Evolutionary conservation across 2,888 invertebrate genomes (phyloP).

Genomic region (Lochmaea capreae): DNA sequence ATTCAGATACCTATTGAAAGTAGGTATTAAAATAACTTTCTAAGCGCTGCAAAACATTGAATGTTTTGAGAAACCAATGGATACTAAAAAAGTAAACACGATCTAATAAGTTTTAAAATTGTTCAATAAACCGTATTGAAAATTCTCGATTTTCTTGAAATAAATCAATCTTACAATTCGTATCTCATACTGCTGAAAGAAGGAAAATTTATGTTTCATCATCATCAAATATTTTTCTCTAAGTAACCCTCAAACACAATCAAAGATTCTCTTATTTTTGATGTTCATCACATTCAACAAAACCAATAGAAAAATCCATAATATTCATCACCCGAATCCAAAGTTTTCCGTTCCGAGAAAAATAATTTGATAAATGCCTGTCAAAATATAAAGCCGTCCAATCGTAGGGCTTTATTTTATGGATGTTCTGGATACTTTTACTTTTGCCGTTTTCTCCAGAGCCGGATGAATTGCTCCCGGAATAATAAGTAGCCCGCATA

Average conservation of each 20-base stretch:
- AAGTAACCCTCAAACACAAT: conserved; percentile 1
- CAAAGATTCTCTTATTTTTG: background rate
- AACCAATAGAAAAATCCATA: conserved; percentile 20
- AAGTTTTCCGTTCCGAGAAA: conserved; percentile 21
- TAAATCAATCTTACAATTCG: background rate
- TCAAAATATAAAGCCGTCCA: conserved; percentile 43
- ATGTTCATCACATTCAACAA: conserved; percentile 17
- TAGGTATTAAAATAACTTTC: too few relatives aligned
- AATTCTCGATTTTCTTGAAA: too few relatives aligned
- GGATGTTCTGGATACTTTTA: conserved; percentile 47
- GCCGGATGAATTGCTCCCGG: conserved; percentile 46
- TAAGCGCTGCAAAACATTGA: too few relatives aligned
- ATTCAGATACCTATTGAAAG: too few relatives aligned
- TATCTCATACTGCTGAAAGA: background rate
- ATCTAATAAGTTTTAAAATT: too few relatives aligned
- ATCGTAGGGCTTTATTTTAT: conserved; percentile 41
- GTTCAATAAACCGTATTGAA: too few relatives aligned
- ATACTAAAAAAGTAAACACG: too few relatives aligned
- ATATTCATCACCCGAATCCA: conserved; percentile 24
- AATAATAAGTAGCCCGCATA: conserved; percentile 53
- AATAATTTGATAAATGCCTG: conserved; percentile 37
- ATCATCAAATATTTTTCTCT: background rate
- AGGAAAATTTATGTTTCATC: background rate
- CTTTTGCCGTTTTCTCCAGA: conserved; percentile 40
- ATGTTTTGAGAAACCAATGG: too few relatives aligned